Base-by-base conservation (phyloP, 2,888 invertebrate species). In the Bruchidius siliquastri region DNA sequence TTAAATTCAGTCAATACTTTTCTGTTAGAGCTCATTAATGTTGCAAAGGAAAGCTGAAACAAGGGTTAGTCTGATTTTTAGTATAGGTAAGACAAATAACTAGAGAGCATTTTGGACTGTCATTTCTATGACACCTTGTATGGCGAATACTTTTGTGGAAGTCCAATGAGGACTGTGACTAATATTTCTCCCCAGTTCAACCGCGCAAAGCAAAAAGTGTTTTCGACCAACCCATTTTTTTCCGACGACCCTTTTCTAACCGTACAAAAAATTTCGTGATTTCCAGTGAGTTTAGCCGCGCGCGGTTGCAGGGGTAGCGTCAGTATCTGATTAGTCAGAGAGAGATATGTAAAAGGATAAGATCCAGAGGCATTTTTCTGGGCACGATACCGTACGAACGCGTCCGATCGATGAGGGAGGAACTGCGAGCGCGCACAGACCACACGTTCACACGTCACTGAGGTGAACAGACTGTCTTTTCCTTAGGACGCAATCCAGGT, bases 401-500 rank as follows among this genome's bases (percentile, higher is more conserved):
- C 74, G 73, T 77, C 82, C 85, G 85, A 85, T 82, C 82, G 82
- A 82, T 81, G 74, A 78, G 83, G 83, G 82, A 74, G 79, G 79
- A 78, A 74, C 82, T 69, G 83, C 84, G 85, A 83, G 82, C 84
- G 82, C 83, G 83, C 83, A 83, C 84, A 76, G 81, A 77, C 82
- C 85, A 83, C 83, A 80, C 81, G 85, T 84, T 81, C 82, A 83
- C 83, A 82, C 82, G 82, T 83, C 83, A 86, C 86, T 85, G 85
- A 85, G 82, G 82, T 82, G 81, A 83, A 81, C 82, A 82, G 81
- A 81, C 81, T 77, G 81, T 79, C 79, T 78, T 79, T 80, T 80
- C 79, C 77, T 80, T 79, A 79, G 77, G 75, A 81, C 81, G 80
- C 81, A 82, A 80, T 83, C 79, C 84, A 84, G 83, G 83, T 84